These are phyloP conservation scores for Actenoides hombroni DNA, from an alignment of 2,113 vertebrate species.

Conservation along the genomic window DNA sequence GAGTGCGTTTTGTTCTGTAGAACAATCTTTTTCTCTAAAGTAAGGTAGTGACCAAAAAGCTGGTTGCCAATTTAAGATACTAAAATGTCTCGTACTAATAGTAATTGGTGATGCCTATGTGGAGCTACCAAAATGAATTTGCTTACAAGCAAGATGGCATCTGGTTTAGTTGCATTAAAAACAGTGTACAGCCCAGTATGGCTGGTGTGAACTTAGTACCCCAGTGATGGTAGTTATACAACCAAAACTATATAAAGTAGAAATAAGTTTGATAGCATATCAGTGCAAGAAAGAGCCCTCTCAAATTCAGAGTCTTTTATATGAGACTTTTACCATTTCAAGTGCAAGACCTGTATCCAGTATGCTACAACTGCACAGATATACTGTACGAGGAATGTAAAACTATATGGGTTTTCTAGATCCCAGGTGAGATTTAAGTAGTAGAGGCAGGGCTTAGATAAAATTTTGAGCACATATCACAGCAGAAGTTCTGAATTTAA, in stretches of 20 bases:
- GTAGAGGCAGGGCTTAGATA: neutral
- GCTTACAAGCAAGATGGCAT: neutral
- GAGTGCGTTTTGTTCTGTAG: neutral
- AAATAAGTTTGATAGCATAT: neutral
- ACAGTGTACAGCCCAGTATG: neutral
- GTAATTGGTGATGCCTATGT: neutral
- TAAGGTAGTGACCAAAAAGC: neutral
- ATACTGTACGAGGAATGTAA: neutral
- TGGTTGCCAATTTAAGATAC: rapidly evolving
- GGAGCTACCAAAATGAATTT: neutral
- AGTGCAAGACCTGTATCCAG: neutral
- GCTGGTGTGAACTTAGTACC: neutral
- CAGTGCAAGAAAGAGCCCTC: neutral
- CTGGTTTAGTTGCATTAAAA: neutral
- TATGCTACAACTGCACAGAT: neutral
- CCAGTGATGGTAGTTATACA: neutral
- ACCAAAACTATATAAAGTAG: neutral
- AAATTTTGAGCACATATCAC: neutral
- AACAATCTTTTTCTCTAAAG: neutral
- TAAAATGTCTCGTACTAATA: neutral
- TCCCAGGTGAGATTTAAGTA: neutral
- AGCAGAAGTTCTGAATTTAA: neutral
- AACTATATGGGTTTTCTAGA: neutral
- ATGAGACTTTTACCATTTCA: neutral
- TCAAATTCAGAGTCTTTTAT: neutral